phyloP scores from a whole-genome alignment of 1,140 invertebrate species.

The Matsumurasca onukii region DNA sequence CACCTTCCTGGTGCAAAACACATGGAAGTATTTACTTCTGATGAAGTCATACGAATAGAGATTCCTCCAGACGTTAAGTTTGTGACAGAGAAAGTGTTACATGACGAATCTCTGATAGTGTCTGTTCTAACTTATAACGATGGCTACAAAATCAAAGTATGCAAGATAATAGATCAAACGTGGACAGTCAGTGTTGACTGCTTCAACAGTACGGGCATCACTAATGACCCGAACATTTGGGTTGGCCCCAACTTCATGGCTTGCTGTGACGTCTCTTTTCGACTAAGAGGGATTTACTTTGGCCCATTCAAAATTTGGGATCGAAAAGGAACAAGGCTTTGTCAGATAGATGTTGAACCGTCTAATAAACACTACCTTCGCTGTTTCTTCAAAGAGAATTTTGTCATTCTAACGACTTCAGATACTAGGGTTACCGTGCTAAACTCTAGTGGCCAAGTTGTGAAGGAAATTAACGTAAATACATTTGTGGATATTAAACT shows the following conservation, averaged over 20 bases:
- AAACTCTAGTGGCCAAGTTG: neutral
- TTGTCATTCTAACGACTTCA: constrained; percentile 1
- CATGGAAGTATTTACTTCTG: neutral
- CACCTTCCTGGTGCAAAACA: neutral
- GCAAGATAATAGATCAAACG: neutral
- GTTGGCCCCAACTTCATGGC: constrained; percentile 7
- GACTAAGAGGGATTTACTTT: constrained; percentile 10
- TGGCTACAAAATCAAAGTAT: neutral
- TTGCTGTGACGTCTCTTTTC: constrained; percentile 14
- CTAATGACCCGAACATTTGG: constrained; percentile 18
- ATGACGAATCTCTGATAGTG: neutral
- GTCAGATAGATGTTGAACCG: constrained; percentile 6
- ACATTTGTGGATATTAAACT: constrained; percentile 16
- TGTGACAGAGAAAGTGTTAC: neutral
- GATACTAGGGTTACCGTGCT: neutral
- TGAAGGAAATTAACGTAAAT: neutral
- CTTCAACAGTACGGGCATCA: constrained; percentile 8
- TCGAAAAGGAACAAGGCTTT: neutral
- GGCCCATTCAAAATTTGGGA: constrained; percentile 18
- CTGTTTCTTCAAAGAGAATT: constrained; percentile 2
- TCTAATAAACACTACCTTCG: constrained; percentile 11
- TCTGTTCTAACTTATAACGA: neutral
- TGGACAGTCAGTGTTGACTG: neutral
- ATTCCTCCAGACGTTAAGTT: neutral
- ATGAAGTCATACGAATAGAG: neutral